phyloP scores from a whole-genome alignment of 2,888 invertebrate species.

The Leucophenga maculata region DNA sequence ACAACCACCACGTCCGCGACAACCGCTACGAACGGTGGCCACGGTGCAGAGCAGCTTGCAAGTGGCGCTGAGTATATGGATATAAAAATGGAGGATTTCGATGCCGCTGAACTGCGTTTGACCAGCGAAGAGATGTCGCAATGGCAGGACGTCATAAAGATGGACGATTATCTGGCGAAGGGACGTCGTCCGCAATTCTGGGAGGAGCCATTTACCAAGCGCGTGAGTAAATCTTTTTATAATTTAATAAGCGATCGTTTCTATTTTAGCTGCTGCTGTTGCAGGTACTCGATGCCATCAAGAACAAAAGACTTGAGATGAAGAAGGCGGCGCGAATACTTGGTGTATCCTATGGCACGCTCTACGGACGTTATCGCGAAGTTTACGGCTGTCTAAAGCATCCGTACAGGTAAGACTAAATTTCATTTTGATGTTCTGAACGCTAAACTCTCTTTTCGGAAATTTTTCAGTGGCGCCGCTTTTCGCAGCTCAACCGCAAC shows the following conservation, averaged over 20 bases:
- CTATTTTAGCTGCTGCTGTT: constrained; percentile 9
- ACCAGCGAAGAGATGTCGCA: constrained; percentile 69
- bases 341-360: constrained; percentile 91
- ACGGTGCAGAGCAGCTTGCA: constrained; percentile 26
- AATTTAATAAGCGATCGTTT: background rate
- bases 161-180: constrained; percentile 89
- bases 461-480: constrained; percentile 52
- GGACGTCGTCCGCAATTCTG: constrained; percentile 92
- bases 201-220: constrained; percentile 91
- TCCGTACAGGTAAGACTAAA: constrained; percentile 81
- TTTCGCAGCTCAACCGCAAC: constrained; percentile 61
- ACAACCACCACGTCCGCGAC: constrained; percentile 24
- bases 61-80: constrained; percentile 53
- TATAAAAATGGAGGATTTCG: constrained; percentile 66
- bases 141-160: constrained; percentile 82
- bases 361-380: constrained; percentile 91
- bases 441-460: background rate
- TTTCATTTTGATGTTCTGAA: background rate
- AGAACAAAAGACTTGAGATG: constrained; percentile 93
- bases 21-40: constrained; percentile 36
- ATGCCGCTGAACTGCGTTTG: constrained; percentile 62
- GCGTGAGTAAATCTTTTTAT: constrained; percentile 70
- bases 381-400: constrained; percentile 91
- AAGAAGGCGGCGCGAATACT: constrained; percentile 91
- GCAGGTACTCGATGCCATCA: constrained; percentile 88